phyloP scores from a whole-genome alignment of 2,797 vertebrate genomes.

The Spea hammondii region DNA sequence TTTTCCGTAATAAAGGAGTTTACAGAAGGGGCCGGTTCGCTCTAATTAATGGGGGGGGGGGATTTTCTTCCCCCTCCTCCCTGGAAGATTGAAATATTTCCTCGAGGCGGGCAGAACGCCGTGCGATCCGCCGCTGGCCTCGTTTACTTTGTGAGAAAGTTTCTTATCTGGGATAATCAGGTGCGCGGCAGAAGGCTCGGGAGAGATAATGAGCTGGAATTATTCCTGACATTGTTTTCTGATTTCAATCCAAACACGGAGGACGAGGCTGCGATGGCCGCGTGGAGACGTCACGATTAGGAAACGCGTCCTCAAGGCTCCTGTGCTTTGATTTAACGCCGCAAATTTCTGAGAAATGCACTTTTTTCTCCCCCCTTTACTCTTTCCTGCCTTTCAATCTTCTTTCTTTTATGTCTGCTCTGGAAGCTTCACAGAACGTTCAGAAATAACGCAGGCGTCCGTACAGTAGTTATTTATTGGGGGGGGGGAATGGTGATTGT shows the following conservation, averaged over 20 bases:
- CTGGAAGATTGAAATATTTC: background rate
- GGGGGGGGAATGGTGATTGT: too few relatives aligned
- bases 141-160: conserved; percentile 28
- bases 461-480: too few relatives aligned
- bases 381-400: conserved; percentile 1
- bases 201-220: conserved; percentile 37
- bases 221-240: conserved; percentile 25
- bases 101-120: background rate
- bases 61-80: background rate
- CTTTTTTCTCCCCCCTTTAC: background rate
- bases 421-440: too few relatives aligned
- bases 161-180: conserved; percentile 44
- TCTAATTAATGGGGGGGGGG: conserved; percentile 9
- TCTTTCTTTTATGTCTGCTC: conserved; percentile 46
- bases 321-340: conserved; percentile 6
- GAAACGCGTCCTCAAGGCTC: background rate
- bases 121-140: background rate
- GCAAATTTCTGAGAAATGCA: background rate
- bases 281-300: conserved; percentile 30
- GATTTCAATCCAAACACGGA: conserved; percentile 31
- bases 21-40: background rate
- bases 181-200: conserved; percentile 15
- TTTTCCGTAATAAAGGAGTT: background rate
- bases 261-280: conserved; percentile 26
- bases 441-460: too few relatives aligned